These are phyloP conservation scores for Pardosa pseudoannulata DNA, from an alignment of 2,888 invertebrate species.

Conservation along the genomic window DNA sequence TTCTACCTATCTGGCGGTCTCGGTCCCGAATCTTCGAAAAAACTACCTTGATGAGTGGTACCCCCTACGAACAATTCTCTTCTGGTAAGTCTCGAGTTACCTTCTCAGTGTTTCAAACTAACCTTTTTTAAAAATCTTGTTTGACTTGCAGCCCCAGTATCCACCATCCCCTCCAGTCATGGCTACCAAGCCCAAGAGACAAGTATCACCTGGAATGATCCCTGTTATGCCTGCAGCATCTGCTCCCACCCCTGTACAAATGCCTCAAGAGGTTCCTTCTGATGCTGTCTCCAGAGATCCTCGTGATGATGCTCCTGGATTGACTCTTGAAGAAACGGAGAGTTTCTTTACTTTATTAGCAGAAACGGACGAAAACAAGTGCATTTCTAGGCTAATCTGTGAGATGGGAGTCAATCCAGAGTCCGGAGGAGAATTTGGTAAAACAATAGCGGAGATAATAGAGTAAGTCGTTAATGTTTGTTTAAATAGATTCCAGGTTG, in stretches of 20 bases:
- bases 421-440: slow-evolving; percentile 50
- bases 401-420: slow-evolving; percentile 61
- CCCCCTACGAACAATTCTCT: no score
- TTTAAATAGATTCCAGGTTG: no score
- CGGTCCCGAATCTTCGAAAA: no score
- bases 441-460: slow-evolving; percentile 52
- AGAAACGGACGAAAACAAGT: slow-evolving; percentile 63
- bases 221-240: no score
- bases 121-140: no score
- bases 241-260: background rate
- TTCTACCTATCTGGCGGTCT: no score
- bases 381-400: slow-evolving; percentile 65
- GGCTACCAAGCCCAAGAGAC: no score
- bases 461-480: no score
- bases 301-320: slow-evolving; percentile 9
- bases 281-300: background rate
- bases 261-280: background rate
- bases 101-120: no score
- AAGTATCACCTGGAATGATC: no score
- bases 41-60: no score
- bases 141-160: background rate
- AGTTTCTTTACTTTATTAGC: slow-evolving; percentile 58
- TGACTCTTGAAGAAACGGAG: slow-evolving; percentile 58
- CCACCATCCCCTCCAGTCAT: background rate
- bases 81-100: no score